A percentile compares a stretch with the other conserved stretches of the same genome.
Evolutionary conservation across 2,113 vertebrate species (phyloP).

Genomic region (Paramormyrops kingsleyae): DNA sequence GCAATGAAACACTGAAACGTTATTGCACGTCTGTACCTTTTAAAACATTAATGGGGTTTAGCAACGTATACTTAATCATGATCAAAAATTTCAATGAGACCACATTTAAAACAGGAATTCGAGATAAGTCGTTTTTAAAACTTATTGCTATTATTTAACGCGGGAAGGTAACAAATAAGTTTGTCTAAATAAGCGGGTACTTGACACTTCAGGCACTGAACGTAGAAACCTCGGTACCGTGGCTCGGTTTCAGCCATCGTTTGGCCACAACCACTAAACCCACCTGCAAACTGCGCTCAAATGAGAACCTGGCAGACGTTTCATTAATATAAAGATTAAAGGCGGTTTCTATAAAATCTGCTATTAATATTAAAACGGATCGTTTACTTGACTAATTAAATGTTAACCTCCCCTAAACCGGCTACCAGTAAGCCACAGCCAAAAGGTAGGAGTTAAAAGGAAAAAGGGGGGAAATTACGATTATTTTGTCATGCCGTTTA

Average conservation of each 20-base stretch:
- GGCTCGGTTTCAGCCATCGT: neutral
- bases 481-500: constrained; percentile 24
- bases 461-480: too few relatives aligned
- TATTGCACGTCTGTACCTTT: neutral
- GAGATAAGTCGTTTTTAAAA: neutral
- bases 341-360: neutral
- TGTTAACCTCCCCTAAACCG: neutral
- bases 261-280: neutral
- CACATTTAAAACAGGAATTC: neutral
- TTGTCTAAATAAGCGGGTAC: neutral
- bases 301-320: neutral
- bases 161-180: neutral
- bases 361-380: neutral
- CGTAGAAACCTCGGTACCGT: neutral
- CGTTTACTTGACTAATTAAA: neutral
- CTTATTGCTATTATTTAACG: neutral
- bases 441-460: neutral
- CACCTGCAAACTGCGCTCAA: neutral
- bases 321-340: neutral
- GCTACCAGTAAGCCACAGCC: neutral
- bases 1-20: neutral
- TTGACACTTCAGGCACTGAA: neutral
- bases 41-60: neutral
- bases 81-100: neutral
- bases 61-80: neutral